A percentile compares a stretch with the other conserved stretches of the same genome.
phyloP scores from a whole-genome alignment of 2,888 invertebrate species.

The Heteromurus nitidus region DNA sequence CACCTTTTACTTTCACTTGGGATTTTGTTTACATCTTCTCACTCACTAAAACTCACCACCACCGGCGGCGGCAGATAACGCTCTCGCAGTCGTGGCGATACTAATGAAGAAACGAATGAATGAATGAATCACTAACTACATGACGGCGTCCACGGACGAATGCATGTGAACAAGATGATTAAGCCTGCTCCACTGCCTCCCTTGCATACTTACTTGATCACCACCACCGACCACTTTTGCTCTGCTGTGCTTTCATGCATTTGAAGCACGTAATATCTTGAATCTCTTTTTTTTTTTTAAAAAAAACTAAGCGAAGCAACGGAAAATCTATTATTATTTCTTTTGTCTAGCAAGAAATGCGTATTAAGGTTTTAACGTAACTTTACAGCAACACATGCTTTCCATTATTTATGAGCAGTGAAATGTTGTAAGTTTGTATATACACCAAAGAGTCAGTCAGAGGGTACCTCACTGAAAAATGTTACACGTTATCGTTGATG shows the following conservation, averaged over 20 bases:
- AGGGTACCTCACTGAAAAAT: background rate
- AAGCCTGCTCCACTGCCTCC: conserved; percentile 26
- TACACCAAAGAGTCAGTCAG: background rate
- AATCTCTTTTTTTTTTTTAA: background rate
- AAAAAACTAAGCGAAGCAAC: conserved; percentile 17
- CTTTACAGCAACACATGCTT: background rate
- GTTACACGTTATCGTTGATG: too few relatives aligned
- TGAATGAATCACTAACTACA: conserved; percentile 29
- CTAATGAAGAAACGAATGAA: conserved; percentile 56
- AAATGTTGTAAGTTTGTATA: too few relatives aligned
- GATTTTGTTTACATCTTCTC: conserved; percentile 42
- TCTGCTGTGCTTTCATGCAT: background rate
- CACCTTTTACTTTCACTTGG: conserved; percentile 57
- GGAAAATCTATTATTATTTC: conserved; percentile 8
- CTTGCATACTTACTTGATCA: conserved; percentile 13
- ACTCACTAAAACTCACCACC: conserved; percentile 3
- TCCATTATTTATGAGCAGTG: conserved; percentile 9
- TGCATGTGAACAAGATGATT: conserved; percentile 41
- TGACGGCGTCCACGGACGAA: conserved; percentile 37
- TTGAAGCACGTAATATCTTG: conserved; percentile 26
- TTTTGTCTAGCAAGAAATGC: conserved; percentile 16
- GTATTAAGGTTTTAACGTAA: too few relatives aligned
- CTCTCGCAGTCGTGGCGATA: conserved; percentile 37
- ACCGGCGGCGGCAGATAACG: conserved; percentile 14
- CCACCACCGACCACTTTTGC: background rate